phyloP scores from a whole-genome alignment of 2,113 vertebrate species.

The Sapayoa aenigma region DNA sequence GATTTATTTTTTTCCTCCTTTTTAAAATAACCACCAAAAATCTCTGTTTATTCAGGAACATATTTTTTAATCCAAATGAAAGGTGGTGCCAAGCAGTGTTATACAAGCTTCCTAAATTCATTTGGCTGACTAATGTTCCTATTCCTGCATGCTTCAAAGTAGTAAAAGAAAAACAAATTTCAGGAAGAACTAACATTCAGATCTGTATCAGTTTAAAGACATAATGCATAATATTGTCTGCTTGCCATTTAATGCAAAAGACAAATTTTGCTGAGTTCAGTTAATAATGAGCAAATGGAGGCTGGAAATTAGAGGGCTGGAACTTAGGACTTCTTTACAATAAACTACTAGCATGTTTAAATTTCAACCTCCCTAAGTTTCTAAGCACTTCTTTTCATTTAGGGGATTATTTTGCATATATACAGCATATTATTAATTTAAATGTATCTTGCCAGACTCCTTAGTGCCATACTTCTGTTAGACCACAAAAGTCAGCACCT shows the following conservation, averaged over 20 bases:
- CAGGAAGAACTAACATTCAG: conserved; percentile 15
- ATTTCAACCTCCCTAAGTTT: not conserved
- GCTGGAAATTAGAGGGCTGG: conserved; percentile 13
- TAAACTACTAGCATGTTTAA: not conserved
- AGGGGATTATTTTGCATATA: conserved; percentile 4
- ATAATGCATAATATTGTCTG: not conserved
- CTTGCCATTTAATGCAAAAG: conserved; percentile 25
- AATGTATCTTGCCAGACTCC: not conserved
- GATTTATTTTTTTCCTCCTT: not conserved
- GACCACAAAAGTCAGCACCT: not conserved
- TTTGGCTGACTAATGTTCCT: conserved; percentile 51
- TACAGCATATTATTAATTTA: not conserved
- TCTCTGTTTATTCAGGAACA: not conserved
- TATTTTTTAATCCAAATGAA: not conserved
- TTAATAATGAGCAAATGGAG: not conserved
- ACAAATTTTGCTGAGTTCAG: conserved; percentile 23
- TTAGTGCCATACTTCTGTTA: not conserved
- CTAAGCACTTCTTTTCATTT: not conserved
- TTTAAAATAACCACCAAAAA: conserved; percentile 17
- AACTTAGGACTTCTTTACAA: not conserved
- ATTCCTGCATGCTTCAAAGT: conserved; percentile 32
- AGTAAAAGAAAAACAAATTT: conserved; percentile 28
- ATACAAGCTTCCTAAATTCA: conserved; percentile 66
- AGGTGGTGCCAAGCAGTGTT: conserved; percentile 36
- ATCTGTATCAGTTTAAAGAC: conserved; percentile 29